Conservation (phyloP, 2,113 vertebrate genomes). For the Calidris pugnax region DNA sequence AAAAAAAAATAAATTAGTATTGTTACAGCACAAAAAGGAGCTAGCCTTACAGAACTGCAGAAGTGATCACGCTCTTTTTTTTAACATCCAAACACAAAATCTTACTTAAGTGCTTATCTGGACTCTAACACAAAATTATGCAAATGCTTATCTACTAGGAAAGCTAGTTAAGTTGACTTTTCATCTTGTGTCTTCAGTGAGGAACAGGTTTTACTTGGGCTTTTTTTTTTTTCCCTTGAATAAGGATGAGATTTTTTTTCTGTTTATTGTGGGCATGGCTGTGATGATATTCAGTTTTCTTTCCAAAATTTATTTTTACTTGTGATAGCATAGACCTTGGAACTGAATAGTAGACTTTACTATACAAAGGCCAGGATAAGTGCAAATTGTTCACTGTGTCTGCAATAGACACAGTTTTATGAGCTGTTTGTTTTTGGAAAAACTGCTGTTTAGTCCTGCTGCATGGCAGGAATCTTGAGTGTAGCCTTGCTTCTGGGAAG, state of each 20-base stretch:
- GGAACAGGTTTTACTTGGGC: neutral
- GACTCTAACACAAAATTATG: neutral
- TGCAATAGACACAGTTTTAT: neutral
- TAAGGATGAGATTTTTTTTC: neutral
- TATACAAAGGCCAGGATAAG: neutral
- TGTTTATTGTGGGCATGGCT: neutral
- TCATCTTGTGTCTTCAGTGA: neutral
- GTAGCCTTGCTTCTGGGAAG: neutral
- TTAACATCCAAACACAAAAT: neutral
- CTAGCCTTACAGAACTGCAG: neutral
- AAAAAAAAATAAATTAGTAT: fast-evolving
- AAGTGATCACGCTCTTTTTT: fast-evolving
- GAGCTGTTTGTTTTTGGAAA: neutral
- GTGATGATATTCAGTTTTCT: neutral
- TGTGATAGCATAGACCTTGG: neutral
- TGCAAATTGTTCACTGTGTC: neutral
- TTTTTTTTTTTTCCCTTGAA: neutral
- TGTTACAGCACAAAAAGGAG: neutral
- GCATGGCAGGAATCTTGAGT: neutral
- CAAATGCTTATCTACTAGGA: neutral
- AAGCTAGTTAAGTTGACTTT: neutral
- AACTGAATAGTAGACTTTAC: neutral
- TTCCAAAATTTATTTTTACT: neutral
- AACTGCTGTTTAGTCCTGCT: neutral
- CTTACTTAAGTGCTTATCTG: neutral